phyloP scores from a whole-genome alignment of 2,113 vertebrate genomes.

The Ciconia boyciana region DNA sequence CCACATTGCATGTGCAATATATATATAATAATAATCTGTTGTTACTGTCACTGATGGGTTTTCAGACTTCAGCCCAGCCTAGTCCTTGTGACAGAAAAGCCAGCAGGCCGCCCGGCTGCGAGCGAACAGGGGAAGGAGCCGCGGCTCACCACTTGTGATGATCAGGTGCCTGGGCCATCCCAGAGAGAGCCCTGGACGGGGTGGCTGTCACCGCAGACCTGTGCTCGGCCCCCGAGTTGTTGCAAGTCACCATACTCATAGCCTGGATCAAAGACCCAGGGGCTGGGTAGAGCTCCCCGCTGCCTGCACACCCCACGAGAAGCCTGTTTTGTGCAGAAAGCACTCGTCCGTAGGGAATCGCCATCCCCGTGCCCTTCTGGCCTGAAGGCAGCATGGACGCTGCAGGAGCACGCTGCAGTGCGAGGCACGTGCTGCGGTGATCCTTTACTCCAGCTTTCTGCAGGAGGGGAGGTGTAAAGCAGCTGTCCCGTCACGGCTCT shows the following conservation, averaged over 20 bases:
- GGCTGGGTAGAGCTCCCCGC: not conserved
- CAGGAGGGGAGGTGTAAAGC: not conserved
- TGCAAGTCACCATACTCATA: not conserved
- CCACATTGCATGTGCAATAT: not conserved
- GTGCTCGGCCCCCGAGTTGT: not conserved
- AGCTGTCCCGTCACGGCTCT: not conserved
- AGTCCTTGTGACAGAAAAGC: not conserved
- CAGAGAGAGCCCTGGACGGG: not conserved
- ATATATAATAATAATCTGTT: not conserved
- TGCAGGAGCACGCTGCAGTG: not conserved
- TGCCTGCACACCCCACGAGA: not conserved
- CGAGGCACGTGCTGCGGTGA: fast-evolving
- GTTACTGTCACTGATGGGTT: not conserved
- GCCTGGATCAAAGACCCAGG: not conserved
- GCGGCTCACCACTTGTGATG: not conserved
- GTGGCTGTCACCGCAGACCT: not conserved
- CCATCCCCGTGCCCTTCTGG: not conserved
- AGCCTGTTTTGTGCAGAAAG: not conserved
- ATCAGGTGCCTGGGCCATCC: not conserved
- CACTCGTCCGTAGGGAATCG: not conserved
- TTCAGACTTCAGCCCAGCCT: not conserved
- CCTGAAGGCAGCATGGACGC: no score
- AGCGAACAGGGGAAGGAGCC: fast-evolving
- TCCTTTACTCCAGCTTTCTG: not conserved
- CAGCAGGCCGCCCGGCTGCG: fast-evolving